Evolutionary conservation across 2,113 vertebrate species (phyloP).

Genomic region (Equus quagga): DNA sequence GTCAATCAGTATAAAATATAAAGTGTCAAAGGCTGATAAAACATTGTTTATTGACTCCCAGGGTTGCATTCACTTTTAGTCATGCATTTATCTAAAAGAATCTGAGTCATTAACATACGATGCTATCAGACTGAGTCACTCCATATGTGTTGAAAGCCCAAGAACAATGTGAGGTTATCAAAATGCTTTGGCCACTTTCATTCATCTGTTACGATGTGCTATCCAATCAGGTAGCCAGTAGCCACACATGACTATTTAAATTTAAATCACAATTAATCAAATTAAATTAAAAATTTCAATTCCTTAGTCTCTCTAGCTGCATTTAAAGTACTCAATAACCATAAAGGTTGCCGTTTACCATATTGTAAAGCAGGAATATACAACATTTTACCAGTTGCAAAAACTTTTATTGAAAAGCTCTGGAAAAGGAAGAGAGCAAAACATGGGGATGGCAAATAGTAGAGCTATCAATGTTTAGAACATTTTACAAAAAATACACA

Average conservation of each 20-base stretch:
- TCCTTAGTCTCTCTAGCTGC: too few relatives aligned
- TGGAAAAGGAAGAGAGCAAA: neutral
- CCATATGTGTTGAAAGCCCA: neutral
- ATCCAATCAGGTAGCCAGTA: neutral
- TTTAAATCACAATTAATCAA: neutral
- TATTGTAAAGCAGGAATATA: neutral
- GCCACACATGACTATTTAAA: neutral
- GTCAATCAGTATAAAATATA: neutral
- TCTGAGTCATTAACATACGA: neutral
- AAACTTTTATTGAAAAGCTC: neutral
- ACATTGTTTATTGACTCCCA: neutral
- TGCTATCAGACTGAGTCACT: neutral
- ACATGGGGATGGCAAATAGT: neutral
- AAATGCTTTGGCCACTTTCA: neutral
- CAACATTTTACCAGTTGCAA: neutral
- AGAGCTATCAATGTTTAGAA: neutral
- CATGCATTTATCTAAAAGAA: neutral
- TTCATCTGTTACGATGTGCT: neutral
- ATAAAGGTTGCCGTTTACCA: neutral
- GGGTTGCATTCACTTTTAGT: neutral
- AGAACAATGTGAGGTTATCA: neutral
- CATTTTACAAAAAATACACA: neutral
- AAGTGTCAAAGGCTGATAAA: neutral
- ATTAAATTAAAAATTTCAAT: neutral
- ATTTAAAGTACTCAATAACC: neutral